Evolutionary conservation across 2,113 vertebrate species (phyloP).

Genomic region (Emydocephalus ijimae): DNA sequence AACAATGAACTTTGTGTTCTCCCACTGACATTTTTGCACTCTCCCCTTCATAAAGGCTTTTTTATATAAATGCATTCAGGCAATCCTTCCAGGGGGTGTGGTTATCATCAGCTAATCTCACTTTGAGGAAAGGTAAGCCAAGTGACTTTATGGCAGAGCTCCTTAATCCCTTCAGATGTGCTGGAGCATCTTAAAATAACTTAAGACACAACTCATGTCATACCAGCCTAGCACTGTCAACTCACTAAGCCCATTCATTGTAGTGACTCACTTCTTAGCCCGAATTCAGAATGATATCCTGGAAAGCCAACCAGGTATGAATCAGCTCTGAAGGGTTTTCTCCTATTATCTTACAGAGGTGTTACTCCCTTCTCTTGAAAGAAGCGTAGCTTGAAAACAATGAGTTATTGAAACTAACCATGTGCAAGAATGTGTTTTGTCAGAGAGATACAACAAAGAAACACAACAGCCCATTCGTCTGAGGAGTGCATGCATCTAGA

Average conservation of each 20-base stretch:
- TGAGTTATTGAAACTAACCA: background rate
- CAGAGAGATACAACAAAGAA: background rate
- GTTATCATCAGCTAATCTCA: conserved; percentile 37
- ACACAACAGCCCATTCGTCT: background rate
- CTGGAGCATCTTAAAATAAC: conserved; percentile 53
- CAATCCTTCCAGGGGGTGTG: conserved; percentile 45
- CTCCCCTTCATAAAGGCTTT: conserved; percentile 47
- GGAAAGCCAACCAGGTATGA: conserved; percentile 40
- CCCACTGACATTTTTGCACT: conserved; percentile 36
- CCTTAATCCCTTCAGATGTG: conserved; percentile 47
- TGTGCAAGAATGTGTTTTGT: background rate
- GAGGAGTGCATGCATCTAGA: background rate
- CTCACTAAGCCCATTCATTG: conserved; percentile 2
- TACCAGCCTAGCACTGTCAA: conserved; percentile 59
- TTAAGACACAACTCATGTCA: conserved; percentile 47
- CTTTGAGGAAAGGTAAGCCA: conserved; percentile 35
- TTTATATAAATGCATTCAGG: conserved; percentile 52
- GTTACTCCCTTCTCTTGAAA: conserved; percentile 28
- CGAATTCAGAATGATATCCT: conserved; percentile 17
- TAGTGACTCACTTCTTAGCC: conserved; percentile 22
- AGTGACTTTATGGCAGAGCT: conserved; percentile 35
- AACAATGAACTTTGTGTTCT: conserved; percentile 67
- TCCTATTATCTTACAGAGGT: background rate
- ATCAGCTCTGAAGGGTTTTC: background rate
- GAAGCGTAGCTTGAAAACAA: background rate